phyloP scores from a whole-genome alignment of 2,888 invertebrate species.

The Andrena bicolor region DNA sequence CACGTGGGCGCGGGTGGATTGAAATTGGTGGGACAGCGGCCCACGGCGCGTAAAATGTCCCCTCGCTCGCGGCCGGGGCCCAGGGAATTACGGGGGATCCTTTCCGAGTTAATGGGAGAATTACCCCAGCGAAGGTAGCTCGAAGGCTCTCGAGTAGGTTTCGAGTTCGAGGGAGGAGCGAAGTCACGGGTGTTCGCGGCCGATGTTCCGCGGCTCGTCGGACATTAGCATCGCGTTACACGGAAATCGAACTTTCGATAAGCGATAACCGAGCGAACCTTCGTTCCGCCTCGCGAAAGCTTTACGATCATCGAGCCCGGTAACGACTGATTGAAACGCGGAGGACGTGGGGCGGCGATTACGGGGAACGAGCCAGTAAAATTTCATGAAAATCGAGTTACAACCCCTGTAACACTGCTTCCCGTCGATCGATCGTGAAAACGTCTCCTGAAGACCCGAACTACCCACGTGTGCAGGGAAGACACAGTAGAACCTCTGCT shows the following conservation, averaged over 20 bases:
- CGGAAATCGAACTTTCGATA: conserved; percentile 39
- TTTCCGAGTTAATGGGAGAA: conserved; percentile 47
- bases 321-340: conserved; percentile 35
- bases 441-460: background rate
- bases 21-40: conserved; percentile 46
- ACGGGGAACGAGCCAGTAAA: conserved; percentile 5
- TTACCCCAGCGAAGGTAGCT: conserved; percentile 45
- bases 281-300: background rate
- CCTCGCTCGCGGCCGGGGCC: background rate
- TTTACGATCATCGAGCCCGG: background rate
- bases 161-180: background rate
- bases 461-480: too few relatives aligned
- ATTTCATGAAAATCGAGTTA: conserved; percentile 24
- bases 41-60: conserved; percentile 43
- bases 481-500: too few relatives aligned
- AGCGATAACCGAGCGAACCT: conserved; percentile 17
- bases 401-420: background rate
- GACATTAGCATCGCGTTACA: conserved; percentile 12
- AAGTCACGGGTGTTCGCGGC: background rate
- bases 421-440: background rate
- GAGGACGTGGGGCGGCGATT: background rate
- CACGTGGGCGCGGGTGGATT: conserved; percentile 45
- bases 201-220: conserved; percentile 26
- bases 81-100: conserved; percentile 52
- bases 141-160: conserved; percentile 26